Evolutionary conservation across 2,888 invertebrate species (phyloP).

Genomic region (Apamea epomidion): DNA sequence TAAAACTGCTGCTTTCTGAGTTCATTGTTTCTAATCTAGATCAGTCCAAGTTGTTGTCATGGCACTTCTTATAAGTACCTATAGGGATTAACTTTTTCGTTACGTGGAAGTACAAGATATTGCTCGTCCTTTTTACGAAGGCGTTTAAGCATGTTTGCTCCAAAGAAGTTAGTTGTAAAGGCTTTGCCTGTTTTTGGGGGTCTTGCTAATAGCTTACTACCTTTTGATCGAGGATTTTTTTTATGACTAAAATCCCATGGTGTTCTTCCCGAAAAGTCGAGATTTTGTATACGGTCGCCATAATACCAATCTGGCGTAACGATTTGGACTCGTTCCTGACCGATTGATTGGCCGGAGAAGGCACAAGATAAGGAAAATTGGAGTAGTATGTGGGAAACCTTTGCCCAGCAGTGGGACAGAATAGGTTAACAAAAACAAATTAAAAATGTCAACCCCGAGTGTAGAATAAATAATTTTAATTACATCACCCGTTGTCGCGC

Average conservation of each 20-base stretch:
- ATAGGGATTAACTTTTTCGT: neutral
- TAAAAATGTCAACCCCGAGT: neutral
- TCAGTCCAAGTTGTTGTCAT: neutral
- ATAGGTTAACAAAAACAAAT: too few species aligned
- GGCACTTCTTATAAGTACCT: neutral
- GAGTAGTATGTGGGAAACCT: too few species aligned
- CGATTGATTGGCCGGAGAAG: too few species aligned
- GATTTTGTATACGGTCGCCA: neutral
- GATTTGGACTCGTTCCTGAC: too few species aligned
- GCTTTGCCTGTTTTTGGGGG: neutral
- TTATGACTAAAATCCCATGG: too few species aligned
- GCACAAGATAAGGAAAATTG: too few species aligned
- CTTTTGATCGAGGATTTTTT: neutral
- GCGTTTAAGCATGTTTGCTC: slow-evolving; percentile 7
- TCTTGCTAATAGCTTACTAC: slow-evolving; percentile 3
- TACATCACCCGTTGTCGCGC: too few species aligned
- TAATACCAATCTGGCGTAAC: too few species aligned
- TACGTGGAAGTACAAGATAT: neutral
- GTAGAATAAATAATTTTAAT: neutral
- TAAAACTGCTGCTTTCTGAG: slow-evolving; percentile 10
- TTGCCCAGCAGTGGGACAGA: too few species aligned
- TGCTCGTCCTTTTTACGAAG: slow-evolving; percentile 31
- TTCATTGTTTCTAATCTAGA: slow-evolving; percentile 29
- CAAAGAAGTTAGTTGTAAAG: neutral
- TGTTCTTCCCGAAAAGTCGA: neutral